A percentile compares a stretch with the other conserved stretches of the same genome.
These are phyloP conservation scores for Salminus brasiliensis DNA, from an alignment of 2,113 vertebrate genomes.

Conservation along the genomic window DNA sequence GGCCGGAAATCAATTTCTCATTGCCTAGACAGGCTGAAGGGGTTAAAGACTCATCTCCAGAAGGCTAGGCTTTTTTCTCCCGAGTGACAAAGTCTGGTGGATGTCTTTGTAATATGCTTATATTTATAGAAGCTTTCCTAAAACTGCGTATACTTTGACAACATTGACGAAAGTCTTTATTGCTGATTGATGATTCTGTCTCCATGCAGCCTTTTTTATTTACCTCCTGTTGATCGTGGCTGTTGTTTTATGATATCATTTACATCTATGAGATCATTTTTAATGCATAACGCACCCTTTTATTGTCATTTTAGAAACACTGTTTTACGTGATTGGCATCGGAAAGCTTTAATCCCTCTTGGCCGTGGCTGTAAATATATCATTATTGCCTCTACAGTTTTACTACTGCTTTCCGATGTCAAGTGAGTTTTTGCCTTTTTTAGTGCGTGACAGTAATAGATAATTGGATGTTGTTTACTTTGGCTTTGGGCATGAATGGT, in stretches of 20 bases:
- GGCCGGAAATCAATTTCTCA: slow-evolving; percentile 30
- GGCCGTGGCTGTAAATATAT: not conserved
- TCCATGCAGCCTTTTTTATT: too few species aligned
- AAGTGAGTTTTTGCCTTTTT: too few species aligned
- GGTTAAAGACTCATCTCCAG: slow-evolving; percentile 35
- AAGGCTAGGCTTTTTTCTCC: not conserved
- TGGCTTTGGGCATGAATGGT: too few species aligned
- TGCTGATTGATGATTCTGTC: not conserved
- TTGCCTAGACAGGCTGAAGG: not conserved
- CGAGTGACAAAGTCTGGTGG: not conserved
- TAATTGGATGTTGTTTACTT: too few species aligned
- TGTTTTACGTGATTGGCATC: not conserved
- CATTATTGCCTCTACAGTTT: not conserved
- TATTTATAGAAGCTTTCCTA: not conserved
- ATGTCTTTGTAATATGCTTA: not conserved
- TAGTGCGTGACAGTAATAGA: too few species aligned
- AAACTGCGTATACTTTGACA: too few species aligned
- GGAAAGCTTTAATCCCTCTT: not conserved
- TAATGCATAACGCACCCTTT: slow-evolving; percentile 12
- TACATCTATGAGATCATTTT: slow-evolving; percentile 8
- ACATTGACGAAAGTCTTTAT: not conserved
- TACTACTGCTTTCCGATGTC: not conserved
- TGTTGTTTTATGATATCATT: not conserved
- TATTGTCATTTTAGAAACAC: not conserved
- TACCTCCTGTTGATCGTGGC: not conserved